These are phyloP conservation scores for Macropodus opercularis DNA, from an alignment of 2,797 vertebrate species.

Conservation along the genomic window DNA sequence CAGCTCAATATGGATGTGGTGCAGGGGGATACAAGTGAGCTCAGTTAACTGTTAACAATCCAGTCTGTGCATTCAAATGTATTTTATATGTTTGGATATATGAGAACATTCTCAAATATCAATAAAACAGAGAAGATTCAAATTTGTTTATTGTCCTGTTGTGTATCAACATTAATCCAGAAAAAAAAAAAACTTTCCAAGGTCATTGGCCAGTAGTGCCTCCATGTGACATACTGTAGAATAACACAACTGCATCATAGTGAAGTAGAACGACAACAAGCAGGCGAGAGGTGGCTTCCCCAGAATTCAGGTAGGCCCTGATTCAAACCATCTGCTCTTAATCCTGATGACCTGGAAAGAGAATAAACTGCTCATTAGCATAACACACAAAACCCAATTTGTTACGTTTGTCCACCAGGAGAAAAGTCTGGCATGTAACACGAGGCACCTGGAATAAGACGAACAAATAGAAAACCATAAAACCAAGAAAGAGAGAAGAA, in stretches of 20 bases:
- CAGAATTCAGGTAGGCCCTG: too few species aligned
- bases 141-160: too few species aligned
- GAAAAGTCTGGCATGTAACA: not conserved
- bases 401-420: not conserved
- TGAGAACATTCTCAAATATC: rapidly evolving
- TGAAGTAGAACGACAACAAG: too few species aligned
- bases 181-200: too few species aligned
- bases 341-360: not conserved
- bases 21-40: not conserved
- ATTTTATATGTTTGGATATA: conserved; percentile 29
- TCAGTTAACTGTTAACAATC: not conserved
- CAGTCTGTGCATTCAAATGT: conserved; percentile 5
- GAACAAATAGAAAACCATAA: too few species aligned
- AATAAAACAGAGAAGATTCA: too few species aligned
- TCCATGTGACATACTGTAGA: too few species aligned
- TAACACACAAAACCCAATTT: not conserved
- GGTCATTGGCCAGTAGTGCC: too few species aligned
- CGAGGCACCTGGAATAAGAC: not conserved
- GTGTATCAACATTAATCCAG: too few species aligned
- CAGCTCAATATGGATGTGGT: rapidly evolving
- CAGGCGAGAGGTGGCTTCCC: too few species aligned
- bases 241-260: too few species aligned
- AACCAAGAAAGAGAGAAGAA: too few species aligned
- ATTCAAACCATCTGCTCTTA: not conserved
- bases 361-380: not conserved